phyloP scores from a whole-genome alignment of 2,888 invertebrate genomes.

The Lissonota sp. region DNA sequence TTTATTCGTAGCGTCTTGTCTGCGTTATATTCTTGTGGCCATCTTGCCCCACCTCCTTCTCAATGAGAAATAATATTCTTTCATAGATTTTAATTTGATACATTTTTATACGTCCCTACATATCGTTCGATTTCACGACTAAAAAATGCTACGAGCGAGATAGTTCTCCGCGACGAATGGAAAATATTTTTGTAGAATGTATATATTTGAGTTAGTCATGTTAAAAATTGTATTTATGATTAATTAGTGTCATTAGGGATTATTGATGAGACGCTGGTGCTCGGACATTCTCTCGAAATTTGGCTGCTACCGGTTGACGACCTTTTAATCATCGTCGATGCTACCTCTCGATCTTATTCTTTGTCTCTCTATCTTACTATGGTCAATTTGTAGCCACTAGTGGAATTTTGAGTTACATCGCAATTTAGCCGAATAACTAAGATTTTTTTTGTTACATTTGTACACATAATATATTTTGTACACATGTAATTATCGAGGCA shows the following conservation, averaged over 20 bases:
- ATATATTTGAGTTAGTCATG: neutral
- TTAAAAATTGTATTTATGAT: neutral
- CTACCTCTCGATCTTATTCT: neutral
- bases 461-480: too few relatives aligned
- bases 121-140: too few relatives aligned
- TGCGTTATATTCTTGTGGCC: too few relatives aligned
- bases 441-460: too few relatives aligned
- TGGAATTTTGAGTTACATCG: slow-evolving; percentile 30
- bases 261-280: neutral
- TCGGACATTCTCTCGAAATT: slow-evolving; percentile 24
- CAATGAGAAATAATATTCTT: too few relatives aligned
- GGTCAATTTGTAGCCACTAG: slow-evolving; percentile 28
- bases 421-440: slow-evolving; percentile 22
- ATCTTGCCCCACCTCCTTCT: too few relatives aligned
- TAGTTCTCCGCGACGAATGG: neutral
- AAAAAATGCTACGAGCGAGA: too few relatives aligned
- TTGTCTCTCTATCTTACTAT: slow-evolving; percentile 20
- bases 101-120: too few relatives aligned
- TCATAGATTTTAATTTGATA: too few relatives aligned
- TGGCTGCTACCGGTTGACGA: slow-evolving; percentile 70
- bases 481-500: slow-evolving; percentile 25
- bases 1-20: too few relatives aligned
- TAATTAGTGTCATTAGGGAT: neutral
- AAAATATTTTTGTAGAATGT: neutral
- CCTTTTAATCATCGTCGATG: slow-evolving; percentile 71